Evolutionary conservation across 2,797 vertebrate species (phyloP), one percentile per base, ranked within the genome.

Genomic region (Helicolenus hilgendorfi): DNA sequence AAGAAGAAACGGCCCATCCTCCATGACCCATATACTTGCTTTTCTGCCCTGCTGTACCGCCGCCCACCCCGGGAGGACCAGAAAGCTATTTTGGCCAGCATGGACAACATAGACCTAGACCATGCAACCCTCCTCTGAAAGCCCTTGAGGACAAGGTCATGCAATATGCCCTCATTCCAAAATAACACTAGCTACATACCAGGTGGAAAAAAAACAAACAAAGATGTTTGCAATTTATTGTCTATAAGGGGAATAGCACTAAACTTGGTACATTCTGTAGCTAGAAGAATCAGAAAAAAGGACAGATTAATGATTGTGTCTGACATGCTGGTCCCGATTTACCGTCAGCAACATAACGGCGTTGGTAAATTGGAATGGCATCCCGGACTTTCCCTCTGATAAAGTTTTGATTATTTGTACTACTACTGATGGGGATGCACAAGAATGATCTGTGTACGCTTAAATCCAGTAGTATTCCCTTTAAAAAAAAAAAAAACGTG

Each of bases 11-110:
- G 98, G 95, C 98, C 98, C 86, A 94, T 96, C 91, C 98, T 98
- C 93, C 98, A 98, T 82, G 99, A 99, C 94, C 99, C 99, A 75
- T 98, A 98, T 63, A 97, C 98, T 92, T 98, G 98, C 89, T 99
- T 99, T 95, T 99, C 99, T 35, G 98, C 98, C 84, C 97, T 99
- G 96, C 97, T 99, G 91, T 99, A 98, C 96, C 98, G 98, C 95
- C 98, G 98, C 80, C 98, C 98, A 79, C 97, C 97, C 22, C 94
- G 74, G 3, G 99, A 99, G 94, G 99, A 99, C 97, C 98, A 99
- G 98, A 99, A 98, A 83, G 98, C 99, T 63, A 99, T 99, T 96
- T 97, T 99, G 97, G 99, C 98, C 93, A 98, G 98, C 72, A 98
- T 98, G 97, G 99, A 99, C 95, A 98, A 97, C 24, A 98, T 98